A percentile compares a stretch with the other conserved stretches of the same genome.
Conservation (phyloP, 2,888 invertebrate species). For the Arctia plantaginis region DNA sequence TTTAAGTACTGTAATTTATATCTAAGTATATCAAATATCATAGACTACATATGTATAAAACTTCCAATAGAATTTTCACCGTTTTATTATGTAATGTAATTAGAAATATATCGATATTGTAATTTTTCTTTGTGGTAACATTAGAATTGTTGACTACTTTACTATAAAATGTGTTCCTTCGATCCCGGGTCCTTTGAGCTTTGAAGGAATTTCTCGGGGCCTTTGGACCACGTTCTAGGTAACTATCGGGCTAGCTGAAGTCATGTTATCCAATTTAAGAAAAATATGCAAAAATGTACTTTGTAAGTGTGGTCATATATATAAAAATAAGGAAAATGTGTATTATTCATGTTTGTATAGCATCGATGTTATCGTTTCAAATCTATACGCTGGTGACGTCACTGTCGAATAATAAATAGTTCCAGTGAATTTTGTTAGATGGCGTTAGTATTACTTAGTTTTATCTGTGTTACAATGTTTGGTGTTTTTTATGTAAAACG, state of each 20-base stretch:
- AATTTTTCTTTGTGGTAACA: neutral
- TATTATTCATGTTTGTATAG: constrained; percentile 6
- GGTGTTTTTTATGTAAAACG: constrained; percentile 21
- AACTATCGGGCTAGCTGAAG: neutral
- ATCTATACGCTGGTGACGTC: constrained; percentile 16
- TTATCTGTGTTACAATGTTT: constrained; percentile 6
- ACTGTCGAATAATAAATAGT: constrained; percentile 7
- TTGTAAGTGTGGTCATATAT: constrained; percentile 3
- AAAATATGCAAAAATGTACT: constrained; percentile 11
- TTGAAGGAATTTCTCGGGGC: neutral
- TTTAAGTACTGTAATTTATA: constrained; percentile 38
- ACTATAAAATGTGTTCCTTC: neutral
- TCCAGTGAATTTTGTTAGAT: constrained; percentile 16
- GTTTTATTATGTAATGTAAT: constrained; percentile 31
- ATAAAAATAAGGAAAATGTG: neutral
- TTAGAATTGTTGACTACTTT: neutral
- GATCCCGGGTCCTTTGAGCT: neutral
- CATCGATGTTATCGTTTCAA: neutral
- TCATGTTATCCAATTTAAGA: neutral
- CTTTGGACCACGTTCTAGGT: neutral
- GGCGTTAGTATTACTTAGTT: constrained; percentile 6
- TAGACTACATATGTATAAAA: constrained; percentile 40
- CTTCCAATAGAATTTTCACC: constrained; percentile 52
- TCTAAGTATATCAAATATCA: constrained; percentile 32
- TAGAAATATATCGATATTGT: constrained; percentile 40